Evolutionary conservation across 2,888 invertebrate genomes (phyloP).

Genomic region (Loripinus fragilis): DNA sequence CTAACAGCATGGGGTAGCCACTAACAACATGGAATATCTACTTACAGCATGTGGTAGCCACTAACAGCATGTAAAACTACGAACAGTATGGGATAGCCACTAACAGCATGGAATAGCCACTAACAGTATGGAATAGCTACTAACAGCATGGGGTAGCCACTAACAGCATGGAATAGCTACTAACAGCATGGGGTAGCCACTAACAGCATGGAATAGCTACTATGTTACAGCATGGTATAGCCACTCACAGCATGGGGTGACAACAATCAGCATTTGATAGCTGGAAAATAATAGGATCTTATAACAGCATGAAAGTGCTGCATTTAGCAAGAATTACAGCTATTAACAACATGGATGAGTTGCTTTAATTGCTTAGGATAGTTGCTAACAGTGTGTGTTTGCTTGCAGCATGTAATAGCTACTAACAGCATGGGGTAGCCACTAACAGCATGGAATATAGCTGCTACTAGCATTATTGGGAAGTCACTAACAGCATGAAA

Average conservation of each 20-base stretch:
- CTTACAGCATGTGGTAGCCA: background rate
- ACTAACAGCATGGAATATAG: background rate
- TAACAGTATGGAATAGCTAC: background rate
- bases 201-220: background rate
- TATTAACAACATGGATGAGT: background rate
- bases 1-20: background rate
- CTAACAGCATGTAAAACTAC: background rate
- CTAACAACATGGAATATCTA: background rate
- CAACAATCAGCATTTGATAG: background rate
- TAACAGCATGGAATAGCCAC: background rate
- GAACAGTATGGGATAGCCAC: background rate
- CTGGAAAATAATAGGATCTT: background rate
- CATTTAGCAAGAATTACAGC: background rate
- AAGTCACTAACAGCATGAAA: background rate
- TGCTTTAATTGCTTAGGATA: background rate
- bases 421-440: background rate
- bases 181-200: background rate
- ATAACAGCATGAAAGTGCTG: background rate
- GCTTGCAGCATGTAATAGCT: background rate
- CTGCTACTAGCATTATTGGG: slow-evolving; percentile 9
- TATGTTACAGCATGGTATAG: slow-evolving; percentile 17
- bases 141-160: background rate
- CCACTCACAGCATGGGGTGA: background rate
- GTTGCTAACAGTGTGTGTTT: background rate
- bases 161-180: background rate